Evolutionary conservation across 2,888 invertebrate genomes (phyloP).

Genomic region (Limenitis camilla): DNA sequence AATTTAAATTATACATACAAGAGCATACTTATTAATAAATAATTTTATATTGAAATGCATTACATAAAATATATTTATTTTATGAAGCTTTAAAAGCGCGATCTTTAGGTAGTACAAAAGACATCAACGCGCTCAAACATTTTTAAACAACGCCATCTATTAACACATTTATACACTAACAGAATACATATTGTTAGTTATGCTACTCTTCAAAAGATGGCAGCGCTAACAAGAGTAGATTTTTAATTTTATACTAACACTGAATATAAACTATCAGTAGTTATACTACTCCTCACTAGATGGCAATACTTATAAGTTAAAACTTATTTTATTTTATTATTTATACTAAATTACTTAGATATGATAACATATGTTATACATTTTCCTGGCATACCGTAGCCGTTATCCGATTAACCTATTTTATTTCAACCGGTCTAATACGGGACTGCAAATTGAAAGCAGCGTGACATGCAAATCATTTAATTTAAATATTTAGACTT

Average conservation of each 20-base stretch:
- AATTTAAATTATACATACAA: no score
- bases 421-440: constrained; percentile 23
- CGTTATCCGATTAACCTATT: constrained; percentile 26
- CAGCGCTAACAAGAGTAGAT: constrained; percentile 15
- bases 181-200: background rate
- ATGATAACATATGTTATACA: no score
- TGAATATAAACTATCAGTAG: background rate
- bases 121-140: constrained; percentile 43
- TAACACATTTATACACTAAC: background rate
- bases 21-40: no score
- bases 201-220: constrained; percentile 39
- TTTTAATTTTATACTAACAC: no score
- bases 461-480: no score
- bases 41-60: no score
- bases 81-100: background rate
- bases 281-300: constrained; percentile 34
- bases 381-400: background rate
- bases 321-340: no score
- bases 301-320: constrained; percentile 29
- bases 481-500: no score
- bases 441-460: constrained; percentile 14
- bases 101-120: constrained; percentile 33
- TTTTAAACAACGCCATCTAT: constrained; percentile 27
- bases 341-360: no score
- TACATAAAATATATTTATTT: background rate